Evolutionary conservation across 1,140 invertebrate species (phyloP).

Genomic region (Antheraea pernyi): DNA sequence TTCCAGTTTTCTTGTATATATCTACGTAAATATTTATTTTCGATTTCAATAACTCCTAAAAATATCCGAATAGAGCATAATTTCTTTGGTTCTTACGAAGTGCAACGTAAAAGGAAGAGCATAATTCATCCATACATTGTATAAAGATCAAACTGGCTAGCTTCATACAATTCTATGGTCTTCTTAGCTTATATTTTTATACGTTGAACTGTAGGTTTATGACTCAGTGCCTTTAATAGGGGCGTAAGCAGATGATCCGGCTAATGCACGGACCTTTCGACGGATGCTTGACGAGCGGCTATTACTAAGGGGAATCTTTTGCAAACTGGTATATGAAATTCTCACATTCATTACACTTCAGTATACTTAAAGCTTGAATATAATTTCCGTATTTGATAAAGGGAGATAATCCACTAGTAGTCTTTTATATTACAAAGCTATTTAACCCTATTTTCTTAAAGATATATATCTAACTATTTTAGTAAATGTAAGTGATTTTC

Average conservation of each 20-base stretch:
- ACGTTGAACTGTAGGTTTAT: conserved; percentile 10
- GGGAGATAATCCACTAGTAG: not conserved
- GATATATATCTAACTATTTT: no score
- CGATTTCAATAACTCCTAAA: not conserved
- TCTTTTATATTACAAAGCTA: no score
- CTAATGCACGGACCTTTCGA: conserved; percentile 39
- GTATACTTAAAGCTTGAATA: not conserved
- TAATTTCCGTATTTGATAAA: not conserved
- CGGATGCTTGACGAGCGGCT: conserved; percentile 43
- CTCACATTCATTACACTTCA: conserved; percentile 7
- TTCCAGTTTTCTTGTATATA: no score
- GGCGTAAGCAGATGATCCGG: conserved; percentile 39
- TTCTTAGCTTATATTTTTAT: not conserved
- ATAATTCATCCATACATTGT: not conserved
- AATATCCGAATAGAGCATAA: no score
- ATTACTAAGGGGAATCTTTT: conserved; percentile 50
- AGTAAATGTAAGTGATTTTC: no score
- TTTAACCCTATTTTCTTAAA: no score
- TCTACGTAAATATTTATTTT: no score
- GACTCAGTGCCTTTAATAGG: conserved; percentile 21
- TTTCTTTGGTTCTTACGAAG: not conserved
- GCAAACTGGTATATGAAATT: conserved; percentile 53
- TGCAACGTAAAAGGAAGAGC: not conserved
- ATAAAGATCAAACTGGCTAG: not conserved
- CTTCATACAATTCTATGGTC: not conserved